Conservation (phyloP, 2,888 invertebrate genomes). For the Cheilosia vulpina region DNA sequence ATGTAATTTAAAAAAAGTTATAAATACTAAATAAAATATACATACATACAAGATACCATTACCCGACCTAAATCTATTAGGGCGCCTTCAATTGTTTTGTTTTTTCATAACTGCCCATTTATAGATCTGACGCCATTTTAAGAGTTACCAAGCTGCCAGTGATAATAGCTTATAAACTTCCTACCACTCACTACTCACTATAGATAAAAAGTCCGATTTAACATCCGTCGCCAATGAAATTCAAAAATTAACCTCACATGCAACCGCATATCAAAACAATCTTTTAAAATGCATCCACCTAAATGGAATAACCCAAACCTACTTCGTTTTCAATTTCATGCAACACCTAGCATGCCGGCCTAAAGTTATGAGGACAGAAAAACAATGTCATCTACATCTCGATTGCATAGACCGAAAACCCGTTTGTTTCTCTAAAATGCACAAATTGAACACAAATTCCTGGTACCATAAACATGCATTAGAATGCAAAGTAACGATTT, state of each 20-base stretch:
- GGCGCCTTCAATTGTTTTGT: no score
- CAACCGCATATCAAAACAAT: background rate
- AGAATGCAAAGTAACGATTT: constrained; percentile 58
- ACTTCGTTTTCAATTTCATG: background rate
- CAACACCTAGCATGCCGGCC: constrained; percentile 20
- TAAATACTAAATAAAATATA: no score
- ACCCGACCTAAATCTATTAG: no score
- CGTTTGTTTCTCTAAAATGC: constrained; percentile 54
- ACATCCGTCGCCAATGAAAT: background rate
- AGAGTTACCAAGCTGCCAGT: no score
- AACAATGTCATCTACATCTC: constrained; percentile 40
- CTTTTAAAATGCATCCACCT: background rate
- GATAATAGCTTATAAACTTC: no score
- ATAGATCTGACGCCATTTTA: no score
- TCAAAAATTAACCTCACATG: constrained; percentile 11
- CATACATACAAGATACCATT: no score
- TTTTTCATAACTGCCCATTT: no score
- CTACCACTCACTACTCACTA: no score
- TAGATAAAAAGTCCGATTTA: no score
- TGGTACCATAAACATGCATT: constrained; percentile 33
- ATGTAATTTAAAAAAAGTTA: no score
- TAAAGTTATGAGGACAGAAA: constrained; percentile 6
- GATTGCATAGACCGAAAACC: constrained; percentile 10
- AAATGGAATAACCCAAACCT: background rate
- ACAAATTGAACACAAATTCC: constrained; percentile 69